Conservation (phyloP, 2,888 invertebrate genomes). For the Ochropleura plecta region DNA sequence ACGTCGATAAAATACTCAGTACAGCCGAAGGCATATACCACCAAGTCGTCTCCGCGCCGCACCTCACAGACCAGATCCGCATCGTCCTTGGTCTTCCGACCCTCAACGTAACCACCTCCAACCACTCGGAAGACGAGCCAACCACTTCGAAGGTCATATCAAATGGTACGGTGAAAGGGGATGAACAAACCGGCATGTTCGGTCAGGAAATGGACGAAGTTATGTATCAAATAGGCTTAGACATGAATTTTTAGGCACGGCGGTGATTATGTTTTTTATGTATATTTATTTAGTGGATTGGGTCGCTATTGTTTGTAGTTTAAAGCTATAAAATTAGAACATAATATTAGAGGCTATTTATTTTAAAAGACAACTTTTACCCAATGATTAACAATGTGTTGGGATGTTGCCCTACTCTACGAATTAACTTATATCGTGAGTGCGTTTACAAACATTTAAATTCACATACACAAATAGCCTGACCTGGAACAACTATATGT, state of each 20-base stretch:
- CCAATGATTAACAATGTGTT: background rate
- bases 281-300: slow-evolving; percentile 42
- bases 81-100: slow-evolving; percentile 93
- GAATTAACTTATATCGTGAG: no score
- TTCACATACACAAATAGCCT: no score
- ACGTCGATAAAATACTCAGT: slow-evolving; percentile 95
- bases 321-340: background rate
- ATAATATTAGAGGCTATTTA: background rate
- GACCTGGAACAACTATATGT: no score
- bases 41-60: slow-evolving; percentile 94
- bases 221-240: slow-evolving; percentile 90
- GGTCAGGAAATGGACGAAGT: slow-evolving; percentile 88
- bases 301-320: slow-evolving; percentile 45
- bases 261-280: slow-evolving; percentile 62
- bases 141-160: slow-evolving; percentile 47
- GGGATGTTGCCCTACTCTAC: no score
- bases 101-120: slow-evolving; percentile 76
- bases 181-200: slow-evolving; percentile 62
- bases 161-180: slow-evolving; percentile 67
- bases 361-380: background rate
- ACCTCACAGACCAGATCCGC: slow-evolving; percentile 93
- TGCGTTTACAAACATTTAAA: no score
- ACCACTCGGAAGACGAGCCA: slow-evolving; percentile 74
- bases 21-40: slow-evolving; percentile 98
- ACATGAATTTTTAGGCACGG: slow-evolving; percentile 88